Percentiles rank a stretch among this genome's conserved stretches.
phyloP scores from a whole-genome alignment of 2,888 invertebrate species.

The Eumerus sabulonum region DNA sequence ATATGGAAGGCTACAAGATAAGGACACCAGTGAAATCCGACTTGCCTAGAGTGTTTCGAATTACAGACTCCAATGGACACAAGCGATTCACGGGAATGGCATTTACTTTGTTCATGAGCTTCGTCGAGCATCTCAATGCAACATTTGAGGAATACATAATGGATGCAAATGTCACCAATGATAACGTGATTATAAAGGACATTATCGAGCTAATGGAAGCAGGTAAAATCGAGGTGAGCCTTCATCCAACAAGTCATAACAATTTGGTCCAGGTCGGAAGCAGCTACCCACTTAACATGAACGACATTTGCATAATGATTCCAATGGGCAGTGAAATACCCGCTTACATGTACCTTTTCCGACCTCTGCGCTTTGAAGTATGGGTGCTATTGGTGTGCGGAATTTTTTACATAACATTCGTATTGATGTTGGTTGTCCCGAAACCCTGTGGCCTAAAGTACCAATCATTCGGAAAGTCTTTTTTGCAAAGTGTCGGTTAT shows the following conservation, averaged over 20 bases:
- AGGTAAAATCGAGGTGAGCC: constrained; percentile 72
- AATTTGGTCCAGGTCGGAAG: constrained; percentile 56
- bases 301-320: constrained; percentile 75
- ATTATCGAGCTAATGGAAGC: constrained; percentile 35
- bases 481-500: constrained; percentile 17
- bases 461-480: constrained; percentile 11
- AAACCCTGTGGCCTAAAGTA: not conserved
- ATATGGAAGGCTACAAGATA: constrained; percentile 72
- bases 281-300: constrained; percentile 75
- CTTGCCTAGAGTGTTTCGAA: constrained; percentile 73
- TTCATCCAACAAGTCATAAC: constrained; percentile 72
- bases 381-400: constrained; percentile 72
- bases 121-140: constrained; percentile 72
- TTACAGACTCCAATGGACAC: constrained; percentile 25
- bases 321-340: constrained; percentile 72
- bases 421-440: constrained; percentile 22
- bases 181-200: constrained; percentile 13
- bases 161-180: constrained; percentile 8
- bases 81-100: constrained; percentile 11
- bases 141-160: constrained; percentile 70
- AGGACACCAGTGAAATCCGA: constrained; percentile 71
- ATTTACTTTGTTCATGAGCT: constrained; percentile 70
- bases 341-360: constrained; percentile 70
- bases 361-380: constrained; percentile 69
- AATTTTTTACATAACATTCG: constrained; percentile 69